phyloP scores from a whole-genome alignment of 1,140 invertebrate genomes.

The Reticulitermes speratus region DNA sequence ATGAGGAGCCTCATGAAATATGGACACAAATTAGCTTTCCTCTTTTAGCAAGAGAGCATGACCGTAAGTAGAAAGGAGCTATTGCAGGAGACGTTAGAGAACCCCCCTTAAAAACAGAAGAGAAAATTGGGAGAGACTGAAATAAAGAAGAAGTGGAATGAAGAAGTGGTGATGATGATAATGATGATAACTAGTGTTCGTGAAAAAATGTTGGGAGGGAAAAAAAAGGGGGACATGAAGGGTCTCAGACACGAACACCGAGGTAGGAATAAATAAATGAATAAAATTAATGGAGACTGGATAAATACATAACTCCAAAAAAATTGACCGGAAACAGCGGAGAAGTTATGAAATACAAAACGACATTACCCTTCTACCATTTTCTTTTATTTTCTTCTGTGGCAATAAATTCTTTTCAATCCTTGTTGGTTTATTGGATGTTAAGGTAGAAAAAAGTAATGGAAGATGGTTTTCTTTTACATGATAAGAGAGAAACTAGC shows the following conservation, averaged over 20 bases:
- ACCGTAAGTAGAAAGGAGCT: not conserved
- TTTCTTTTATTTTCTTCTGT: not conserved
- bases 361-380: not conserved
- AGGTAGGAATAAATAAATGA: not conserved
- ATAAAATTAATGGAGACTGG: not conserved
- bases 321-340: not conserved
- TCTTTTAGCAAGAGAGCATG: not conserved
- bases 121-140: not conserved
- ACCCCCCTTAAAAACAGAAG: not conserved
- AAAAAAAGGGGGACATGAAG: not conserved
- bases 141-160: not conserved
- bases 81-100: not conserved
- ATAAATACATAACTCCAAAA: not conserved
- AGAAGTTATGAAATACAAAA: not conserved
- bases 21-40: constrained; percentile 7
- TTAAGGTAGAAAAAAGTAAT: not conserved
- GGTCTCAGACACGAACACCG: not conserved
- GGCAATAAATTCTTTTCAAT: not conserved
- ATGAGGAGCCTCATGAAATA: constrained; percentile 2
- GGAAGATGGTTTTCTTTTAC: not conserved
- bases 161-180: not conserved
- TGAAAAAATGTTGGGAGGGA: too few species aligned
- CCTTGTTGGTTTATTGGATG: not conserved
- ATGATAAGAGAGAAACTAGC: not conserved
- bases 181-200: not conserved